Evolutionary conservation across 2,888 invertebrate genomes (phyloP), one percentile per base, ranked within the genome.

Genomic region (Iphiclides podalirius): DNA sequence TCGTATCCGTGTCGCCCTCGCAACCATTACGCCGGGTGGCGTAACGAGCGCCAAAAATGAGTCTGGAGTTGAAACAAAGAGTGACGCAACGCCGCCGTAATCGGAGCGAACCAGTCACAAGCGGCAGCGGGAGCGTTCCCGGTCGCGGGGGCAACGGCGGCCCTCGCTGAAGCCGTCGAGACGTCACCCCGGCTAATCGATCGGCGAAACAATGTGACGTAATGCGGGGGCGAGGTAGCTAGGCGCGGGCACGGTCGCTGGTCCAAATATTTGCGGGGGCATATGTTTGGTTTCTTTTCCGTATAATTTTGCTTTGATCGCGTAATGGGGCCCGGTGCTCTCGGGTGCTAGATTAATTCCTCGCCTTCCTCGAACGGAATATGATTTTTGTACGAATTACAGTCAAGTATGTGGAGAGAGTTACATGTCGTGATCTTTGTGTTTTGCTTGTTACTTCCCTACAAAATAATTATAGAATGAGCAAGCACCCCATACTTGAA

Each of bases 271-370:
- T 87, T 87, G 78, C 76, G 63, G 70, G 69, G 70, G 82, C 83
- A 84, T 84, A 84, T 87, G 87, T 84, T 87, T 85, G 84, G 82
- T 83, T 87, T 87, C 86, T 80, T 87, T 87, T 84, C 78, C 81
- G 86, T 86, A 86, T 87, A 86, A 86, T 86, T 86, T 86, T 80
- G 79, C 85, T 85, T 83, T 83, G 82, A 83, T 82, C 44, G 17
- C 77, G 73, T 83, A 86, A 87, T 82, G 69, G 79, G 74, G 75
- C 72, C 80, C 79, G 57, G 82, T 81, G 70, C 67, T 67, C 68
- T 64, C 74, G 76, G 79, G 82, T 84, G 81, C 77, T 70, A 78
- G 78, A 86, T 83, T 84, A 84, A 83, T 86, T 84, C 75, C 65
- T 67, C 67, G 64, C 72, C 8, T 67, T 54, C 38, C 47, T 40